Base-by-base conservation (phyloP, 1,140 invertebrate species). In the Magallana angulata region DNA sequence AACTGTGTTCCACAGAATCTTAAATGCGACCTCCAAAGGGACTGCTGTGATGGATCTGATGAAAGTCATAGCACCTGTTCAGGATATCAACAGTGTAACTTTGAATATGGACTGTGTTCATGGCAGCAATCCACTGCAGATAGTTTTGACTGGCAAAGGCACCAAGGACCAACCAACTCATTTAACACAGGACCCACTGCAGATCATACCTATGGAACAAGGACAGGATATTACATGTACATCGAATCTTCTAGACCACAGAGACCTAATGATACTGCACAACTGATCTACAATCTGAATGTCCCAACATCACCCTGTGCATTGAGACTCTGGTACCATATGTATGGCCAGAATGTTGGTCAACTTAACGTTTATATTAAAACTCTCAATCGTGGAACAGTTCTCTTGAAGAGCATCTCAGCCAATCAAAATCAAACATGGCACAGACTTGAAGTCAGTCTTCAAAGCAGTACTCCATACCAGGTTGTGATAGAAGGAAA, bases 271-370 rank as follows among this genome's bases (percentile, higher is more conserved):
- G 93, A 94, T 82, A 90, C 85, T 12, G 94, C 93, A 1, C 86
- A 89, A 76, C 87, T 92, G 56, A 48, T 86, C 7, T 89, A 87
- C 68, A 87, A 85, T 56, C 57, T 91, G 84, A 86, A 85, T 8
- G 68, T 59, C 71, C 89, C 82, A 14, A 86, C 14, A 82, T 89
- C 89, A 7, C 71, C 91, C 64, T 94, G 92, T 88, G 85, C 88
- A 30, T 56, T 94, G 14, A 89, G 91, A 48, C 97, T 98, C 92
- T 97, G 96, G 95, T 96, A 95, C 90, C 97, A 97, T 91, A 97
- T 98, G 97, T 97, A 96, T 91, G 97, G 97, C 8, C 57, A 62
- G n/a, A 57, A 92, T 57, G 89, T 93, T 16, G 93, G 92, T 36
- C 76, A 86, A 5, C 89, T 94, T 1, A 92, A 93, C 85, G 88